Base-by-base conservation (phyloP, 2,797 vertebrate genomes). In the Scleropages formosus region DNA sequence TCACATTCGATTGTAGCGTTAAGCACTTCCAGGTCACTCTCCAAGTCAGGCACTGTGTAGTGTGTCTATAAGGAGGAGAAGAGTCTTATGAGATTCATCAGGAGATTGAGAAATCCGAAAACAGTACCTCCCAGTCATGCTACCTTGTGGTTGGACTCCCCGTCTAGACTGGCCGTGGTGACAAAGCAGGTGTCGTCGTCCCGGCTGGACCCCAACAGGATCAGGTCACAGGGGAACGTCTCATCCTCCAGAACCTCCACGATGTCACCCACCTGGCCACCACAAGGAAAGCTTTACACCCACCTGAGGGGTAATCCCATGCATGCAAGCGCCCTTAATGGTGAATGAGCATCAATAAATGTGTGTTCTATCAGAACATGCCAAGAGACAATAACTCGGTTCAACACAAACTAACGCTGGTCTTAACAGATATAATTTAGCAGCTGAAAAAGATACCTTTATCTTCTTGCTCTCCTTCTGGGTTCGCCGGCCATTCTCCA, bases 91-190 rank as follows among this genome's bases (percentile, higher is more conserved):
- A 16, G 10, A 10, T 4, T 16, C 10, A 31, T 11, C 22, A 22
- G 22, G 49, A 39, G 24, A 3, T 8, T 16, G 4, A 63, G 13
- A 0, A 0, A 8, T 39, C 39, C 7, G 10, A 47, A 26, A 8
- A 26, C 13, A 18, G 13, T 8, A 8, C 56, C 8, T 0, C 4
- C 9, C 7, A 16, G 3, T 4, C 24, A 6, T 12, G 59, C 13
- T 7, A 99, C 98, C 95, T 99, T 99, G 87, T 96, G 96, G 85
- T 98, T 98, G 63, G 97, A 98, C 88, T 99, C 97, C 71, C 98
- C 98, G 79, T 99, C 98, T 1, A 99, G 93, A 89, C 97, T 99
- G 0, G 97, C 96, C 51, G 98, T 99, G 44, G 96, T 99, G 78
- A 98, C 95, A 0, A 95, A 96, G 82, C 98, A 99, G 71, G 92